Evolutionary conservation across 2,113 vertebrate species (phyloP).

Genomic region (Rhineura floridana): DNA sequence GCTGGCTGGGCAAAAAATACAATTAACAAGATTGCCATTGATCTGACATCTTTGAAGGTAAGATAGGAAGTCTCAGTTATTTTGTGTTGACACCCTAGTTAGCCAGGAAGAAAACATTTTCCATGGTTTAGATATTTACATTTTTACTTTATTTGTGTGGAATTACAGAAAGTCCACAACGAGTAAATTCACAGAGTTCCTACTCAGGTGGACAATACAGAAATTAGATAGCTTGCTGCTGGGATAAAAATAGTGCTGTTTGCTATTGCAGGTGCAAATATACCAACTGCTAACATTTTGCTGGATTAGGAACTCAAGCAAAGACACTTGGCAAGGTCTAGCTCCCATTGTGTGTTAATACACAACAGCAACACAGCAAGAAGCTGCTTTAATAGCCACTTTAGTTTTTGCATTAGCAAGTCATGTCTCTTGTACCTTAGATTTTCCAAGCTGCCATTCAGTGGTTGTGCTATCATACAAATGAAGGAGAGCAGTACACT

Average conservation of each 20-base stretch:
- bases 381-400: background rate
- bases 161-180: background rate
- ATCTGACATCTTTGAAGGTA: background rate
- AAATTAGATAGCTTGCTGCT: background rate
- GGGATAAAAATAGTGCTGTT: background rate
- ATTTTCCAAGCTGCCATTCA: conserved; percentile 96
- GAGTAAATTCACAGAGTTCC: background rate
- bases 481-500: conserved; percentile 84
- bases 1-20: background rate
- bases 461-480: conserved; percentile 81
- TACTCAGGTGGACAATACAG: background rate
- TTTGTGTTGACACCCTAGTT: background rate
- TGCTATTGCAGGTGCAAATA: background rate
- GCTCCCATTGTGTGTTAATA: background rate
- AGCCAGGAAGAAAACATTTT: background rate
- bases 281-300: background rate
- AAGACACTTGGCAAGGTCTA: conserved; percentile 19
- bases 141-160: background rate
- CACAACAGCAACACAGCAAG: background rate
- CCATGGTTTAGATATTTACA: background rate
- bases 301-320: background rate
- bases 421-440: conserved; percentile 80
- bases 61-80: background rate
- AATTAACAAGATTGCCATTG: background rate
- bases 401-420: background rate